Evolutionary conservation across 2,888 invertebrate genomes (phyloP), one percentile per base, ranked within the genome.

Genomic region (Eristalis intricaria): DNA sequence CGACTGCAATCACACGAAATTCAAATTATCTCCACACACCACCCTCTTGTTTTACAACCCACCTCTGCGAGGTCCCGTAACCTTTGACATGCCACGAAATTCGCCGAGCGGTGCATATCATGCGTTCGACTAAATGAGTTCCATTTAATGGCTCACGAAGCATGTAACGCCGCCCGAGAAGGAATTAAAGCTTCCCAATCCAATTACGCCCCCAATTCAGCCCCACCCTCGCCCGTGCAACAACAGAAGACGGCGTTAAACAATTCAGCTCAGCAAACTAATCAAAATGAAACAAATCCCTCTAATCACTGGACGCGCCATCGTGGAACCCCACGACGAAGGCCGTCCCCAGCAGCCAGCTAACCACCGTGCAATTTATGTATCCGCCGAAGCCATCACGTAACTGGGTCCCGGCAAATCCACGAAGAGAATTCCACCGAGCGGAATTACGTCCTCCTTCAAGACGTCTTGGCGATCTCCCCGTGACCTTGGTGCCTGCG

Each of bases 231-330:
- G 2, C 3, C 38, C 38, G 38, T 2, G 13, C 38, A 11, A 4
- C 35, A 38, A 38, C 35, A 35, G 35, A 35, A 35, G 5, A 35
- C 10, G 26, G 15, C 13, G 26, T 29, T 60, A 60, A 60, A 60
- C 26, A 60, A 60, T 60, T 60, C 60, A 23, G 26, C 60, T 60
- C 60, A 60, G 23, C 60, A 26, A 26, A 60, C 60, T 29, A 60
- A 60, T 60, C 60, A 60, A 60, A 60, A 29, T 19, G 60, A 60
- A 60, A 60, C 60, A 60, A 60, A 60, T 60, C 23, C 60, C 60
- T 60, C 60, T 60, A 60, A 60, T 60, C 60, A 60, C 60, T 26
- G 60, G 13, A 60, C 50, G 26, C 60, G 26, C 26, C 60, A 60
- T 60, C 11, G 60, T 26, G 60, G 15, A 60, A 23, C 60, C 23